A percentile compares a stretch with the other conserved stretches of the same genome.
Conservation (phyloP, 2,113 vertebrate genomes). For the Strix uralensis region DNA sequence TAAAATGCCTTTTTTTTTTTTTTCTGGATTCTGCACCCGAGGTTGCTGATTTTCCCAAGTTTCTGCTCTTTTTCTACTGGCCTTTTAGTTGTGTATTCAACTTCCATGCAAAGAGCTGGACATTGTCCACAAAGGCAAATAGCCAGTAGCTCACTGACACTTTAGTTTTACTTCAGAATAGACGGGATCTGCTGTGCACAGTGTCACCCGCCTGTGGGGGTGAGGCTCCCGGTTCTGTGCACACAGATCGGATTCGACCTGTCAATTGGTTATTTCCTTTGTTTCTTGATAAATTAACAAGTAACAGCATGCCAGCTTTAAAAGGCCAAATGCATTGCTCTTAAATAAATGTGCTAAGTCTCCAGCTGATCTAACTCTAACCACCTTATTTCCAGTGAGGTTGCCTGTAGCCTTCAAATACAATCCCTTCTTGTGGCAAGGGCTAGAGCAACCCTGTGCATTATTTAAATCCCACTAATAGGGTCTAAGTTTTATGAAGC, state of each 20-base stretch:
- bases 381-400: background rate
- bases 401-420: background rate
- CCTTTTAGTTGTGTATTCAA: background rate
- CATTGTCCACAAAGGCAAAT: background rate
- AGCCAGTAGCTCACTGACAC: fast-evolving
- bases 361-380: too few species aligned
- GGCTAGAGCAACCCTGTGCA: background rate
- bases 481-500: background rate
- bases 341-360: background rate
- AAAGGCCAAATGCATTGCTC: background rate
- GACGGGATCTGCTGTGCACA: background rate
- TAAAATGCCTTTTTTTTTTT: background rate
- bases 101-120: fast-evolving
- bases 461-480: background rate
- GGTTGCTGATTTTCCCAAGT: background rate
- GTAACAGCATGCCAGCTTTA: background rate
- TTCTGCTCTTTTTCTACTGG: background rate
- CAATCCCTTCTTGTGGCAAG: background rate
- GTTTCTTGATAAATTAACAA: background rate
- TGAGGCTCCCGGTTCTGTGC: background rate
- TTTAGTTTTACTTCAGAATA: background rate
- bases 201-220: fast-evolving
- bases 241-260: fast-evolving
- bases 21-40: background rate
- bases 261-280: background rate